A percentile compares a stretch with the other conserved stretches of the same genome.
phyloP scores from a whole-genome alignment of 2,888 invertebrate species.

The Erebia ligea region DNA sequence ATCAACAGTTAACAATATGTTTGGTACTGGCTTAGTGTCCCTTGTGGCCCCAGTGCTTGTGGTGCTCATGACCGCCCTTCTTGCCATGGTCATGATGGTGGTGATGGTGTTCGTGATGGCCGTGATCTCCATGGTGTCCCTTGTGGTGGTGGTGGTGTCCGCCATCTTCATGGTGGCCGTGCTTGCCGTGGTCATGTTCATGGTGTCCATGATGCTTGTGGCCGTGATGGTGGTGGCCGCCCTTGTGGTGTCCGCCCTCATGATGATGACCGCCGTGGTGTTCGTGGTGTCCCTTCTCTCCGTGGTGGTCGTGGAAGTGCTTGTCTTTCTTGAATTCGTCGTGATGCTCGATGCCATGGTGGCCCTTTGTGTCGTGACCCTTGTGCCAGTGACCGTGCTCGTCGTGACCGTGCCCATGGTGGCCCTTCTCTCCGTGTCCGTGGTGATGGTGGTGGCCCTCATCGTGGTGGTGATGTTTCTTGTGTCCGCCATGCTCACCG shows the following conservation, averaged over 20 bases:
- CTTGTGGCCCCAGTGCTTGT: slow-evolving; percentile 90
- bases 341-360: slow-evolving; percentile 91
- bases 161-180: slow-evolving; percentile 89
- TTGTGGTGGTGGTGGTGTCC: slow-evolving; percentile 90
- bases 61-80: slow-evolving; percentile 90
- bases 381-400: slow-evolving; percentile 89
- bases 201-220: slow-evolving; percentile 90
- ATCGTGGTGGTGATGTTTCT: slow-evolving; percentile 84
- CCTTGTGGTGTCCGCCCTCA: slow-evolving; percentile 90
- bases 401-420: slow-evolving; percentile 81
- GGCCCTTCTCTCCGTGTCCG: slow-evolving; percentile 85
- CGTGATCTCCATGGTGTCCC: slow-evolving; percentile 90
- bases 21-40: slow-evolving; percentile 62
- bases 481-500: slow-evolving; percentile 81
- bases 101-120: slow-evolving; percentile 89
- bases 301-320: slow-evolving; percentile 92
- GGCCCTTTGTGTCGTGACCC: slow-evolving; percentile 92
- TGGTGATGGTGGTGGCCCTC: slow-evolving; percentile 86
- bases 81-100: slow-evolving; percentile 89
- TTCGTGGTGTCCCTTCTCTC: slow-evolving; percentile 89
- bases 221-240: slow-evolving; percentile 90
- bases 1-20: slow-evolving; percentile 62
- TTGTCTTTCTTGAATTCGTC: slow-evolving; percentile 94
- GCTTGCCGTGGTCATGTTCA: slow-evolving; percentile 90
- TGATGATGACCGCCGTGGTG: slow-evolving; percentile 91